phyloP scores from a whole-genome alignment of 1,140 invertebrate species.

The Homarus americanus region DNA sequence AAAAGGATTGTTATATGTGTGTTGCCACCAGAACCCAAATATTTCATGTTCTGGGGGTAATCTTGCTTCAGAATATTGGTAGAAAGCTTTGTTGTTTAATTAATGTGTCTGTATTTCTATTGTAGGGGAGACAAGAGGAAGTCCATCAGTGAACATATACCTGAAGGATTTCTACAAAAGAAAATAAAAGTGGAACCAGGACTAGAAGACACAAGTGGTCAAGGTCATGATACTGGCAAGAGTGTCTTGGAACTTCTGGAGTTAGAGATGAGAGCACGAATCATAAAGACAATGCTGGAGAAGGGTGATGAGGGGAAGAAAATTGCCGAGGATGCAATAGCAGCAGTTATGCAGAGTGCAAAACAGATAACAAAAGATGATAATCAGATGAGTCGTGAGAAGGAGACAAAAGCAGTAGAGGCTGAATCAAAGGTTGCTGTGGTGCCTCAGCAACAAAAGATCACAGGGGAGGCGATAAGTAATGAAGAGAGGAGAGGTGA shows the following conservation, averaged over 20 bases:
- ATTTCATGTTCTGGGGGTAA: too few species aligned
- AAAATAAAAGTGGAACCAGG: conserved; percentile 62
- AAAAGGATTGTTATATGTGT: too few species aligned
- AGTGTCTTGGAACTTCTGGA: conserved; percentile 79
- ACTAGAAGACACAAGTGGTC: conserved; percentile 10
- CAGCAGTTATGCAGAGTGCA: conserved; percentile 47
- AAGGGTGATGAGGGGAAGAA: conserved; percentile 67
- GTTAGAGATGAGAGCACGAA: conserved; percentile 80
- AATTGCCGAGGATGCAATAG: conserved; percentile 53
- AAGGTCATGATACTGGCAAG: conserved; percentile 44
- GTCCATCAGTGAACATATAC: not conserved
- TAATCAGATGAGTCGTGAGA: not conserved
- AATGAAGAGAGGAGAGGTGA: conserved; percentile 47
- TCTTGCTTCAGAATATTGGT: too few species aligned
- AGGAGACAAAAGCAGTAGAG: not conserved
- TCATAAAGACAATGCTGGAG: conserved; percentile 80
- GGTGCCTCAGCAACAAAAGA: not conserved
- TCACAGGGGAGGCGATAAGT: not conserved
- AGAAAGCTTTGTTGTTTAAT: too few species aligned
- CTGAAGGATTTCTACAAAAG: conserved; percentile 35
- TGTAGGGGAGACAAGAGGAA: conserved; percentile 25
- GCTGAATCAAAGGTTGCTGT: not conserved
- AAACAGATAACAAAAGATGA: conserved; percentile 31
- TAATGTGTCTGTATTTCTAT: not conserved
- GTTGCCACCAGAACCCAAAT: too few species aligned